phyloP scores from a whole-genome alignment of 1,140 invertebrate species.

The Dufourea novaeangliae region DNA sequence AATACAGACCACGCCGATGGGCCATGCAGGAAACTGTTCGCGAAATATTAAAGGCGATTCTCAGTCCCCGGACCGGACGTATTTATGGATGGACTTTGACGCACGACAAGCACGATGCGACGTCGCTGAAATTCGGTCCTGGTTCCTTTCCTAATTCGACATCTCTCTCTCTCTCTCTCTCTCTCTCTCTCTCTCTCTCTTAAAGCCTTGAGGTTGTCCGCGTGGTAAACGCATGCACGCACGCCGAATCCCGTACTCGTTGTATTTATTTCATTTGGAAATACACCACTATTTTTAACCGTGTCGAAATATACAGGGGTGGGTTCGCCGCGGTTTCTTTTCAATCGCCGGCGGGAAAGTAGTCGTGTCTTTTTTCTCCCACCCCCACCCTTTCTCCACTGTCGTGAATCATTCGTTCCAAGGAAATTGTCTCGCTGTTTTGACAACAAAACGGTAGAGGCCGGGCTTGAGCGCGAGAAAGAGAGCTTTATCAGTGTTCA shows the following conservation, averaged over 20 bases:
- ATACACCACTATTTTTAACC: background rate
- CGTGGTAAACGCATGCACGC: background rate
- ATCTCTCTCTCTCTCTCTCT: background rate
- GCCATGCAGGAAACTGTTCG: background rate
- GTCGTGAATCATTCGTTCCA: background rate
- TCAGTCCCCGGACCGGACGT: background rate
- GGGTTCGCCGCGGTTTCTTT: background rate
- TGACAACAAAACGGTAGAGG: no score
- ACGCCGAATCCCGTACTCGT: background rate
- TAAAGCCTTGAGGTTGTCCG: background rate
- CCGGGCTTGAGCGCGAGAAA: background rate
- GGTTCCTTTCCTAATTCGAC: background rate
- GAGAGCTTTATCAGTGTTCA: background rate
- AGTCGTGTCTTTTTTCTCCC: background rate
- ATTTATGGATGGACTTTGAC: slow-evolving; percentile 13
- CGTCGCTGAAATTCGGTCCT: no score
- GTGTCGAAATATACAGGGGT: slow-evolving; percentile 3
- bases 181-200: background rate
- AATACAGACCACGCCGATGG: background rate
- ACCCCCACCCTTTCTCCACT: background rate
- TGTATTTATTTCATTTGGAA: slow-evolving; percentile 14
- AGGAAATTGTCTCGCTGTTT: no score
- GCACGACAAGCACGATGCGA: background rate
- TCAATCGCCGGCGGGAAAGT: background rate
- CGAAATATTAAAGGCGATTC: background rate